Conservation (phyloP, 2,113 vertebrate genomes). For the Chrysemys picta region DNA sequence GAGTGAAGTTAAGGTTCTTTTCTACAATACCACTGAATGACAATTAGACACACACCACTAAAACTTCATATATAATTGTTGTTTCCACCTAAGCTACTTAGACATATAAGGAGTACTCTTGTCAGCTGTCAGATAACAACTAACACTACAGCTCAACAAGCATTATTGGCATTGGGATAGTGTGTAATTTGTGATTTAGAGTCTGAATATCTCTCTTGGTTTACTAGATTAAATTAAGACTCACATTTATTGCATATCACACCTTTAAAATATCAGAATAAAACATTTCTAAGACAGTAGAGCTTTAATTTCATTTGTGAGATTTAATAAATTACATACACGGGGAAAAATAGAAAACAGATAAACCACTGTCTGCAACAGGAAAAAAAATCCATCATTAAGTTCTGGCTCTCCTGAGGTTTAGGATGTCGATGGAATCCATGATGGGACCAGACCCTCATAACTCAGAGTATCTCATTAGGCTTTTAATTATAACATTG, state of each 20-base stretch:
- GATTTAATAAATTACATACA: background rate
- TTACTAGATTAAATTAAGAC: background rate
- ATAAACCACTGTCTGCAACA: background rate
- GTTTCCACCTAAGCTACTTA: slow-evolving; percentile 62
- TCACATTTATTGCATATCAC: background rate
- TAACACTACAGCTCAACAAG: background rate
- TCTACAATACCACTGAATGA: slow-evolving; percentile 48
- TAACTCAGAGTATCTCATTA: background rate
- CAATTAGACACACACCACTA: slow-evolving; percentile 53
- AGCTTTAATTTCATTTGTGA: background rate
- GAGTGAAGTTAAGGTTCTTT: slow-evolving; percentile 27
- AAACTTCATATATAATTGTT: slow-evolving; percentile 45
- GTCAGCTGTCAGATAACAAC: background rate
- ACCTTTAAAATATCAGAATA: slow-evolving; percentile 6
- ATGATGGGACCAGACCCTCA: background rate
- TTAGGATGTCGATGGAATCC: background rate
- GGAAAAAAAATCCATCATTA: background rate
- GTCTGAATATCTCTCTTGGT: background rate
- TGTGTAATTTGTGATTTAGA: slow-evolving; percentile 9
- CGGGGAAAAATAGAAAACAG: background rate
- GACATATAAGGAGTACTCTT: background rate
- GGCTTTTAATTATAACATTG: background rate
- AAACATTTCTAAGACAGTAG: background rate
- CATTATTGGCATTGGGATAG: background rate
- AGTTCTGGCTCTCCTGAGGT: background rate